Evolutionary conservation across 2,797 vertebrate genomes (phyloP).

Genomic region (Pagetopsis macropterus): DNA sequence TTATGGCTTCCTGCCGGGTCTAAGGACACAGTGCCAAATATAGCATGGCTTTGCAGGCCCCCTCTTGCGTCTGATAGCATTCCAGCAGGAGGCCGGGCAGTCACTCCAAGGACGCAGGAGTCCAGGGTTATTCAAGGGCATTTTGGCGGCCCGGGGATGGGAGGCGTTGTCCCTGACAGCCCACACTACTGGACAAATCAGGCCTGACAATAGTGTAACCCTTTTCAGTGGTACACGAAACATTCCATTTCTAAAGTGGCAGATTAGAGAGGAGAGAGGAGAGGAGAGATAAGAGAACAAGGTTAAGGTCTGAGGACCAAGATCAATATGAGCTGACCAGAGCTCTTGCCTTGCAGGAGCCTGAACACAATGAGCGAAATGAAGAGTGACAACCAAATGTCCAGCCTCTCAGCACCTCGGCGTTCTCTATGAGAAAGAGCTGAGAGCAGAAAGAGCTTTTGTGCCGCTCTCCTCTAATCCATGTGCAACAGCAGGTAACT

Average conservation of each 20-base stretch:
- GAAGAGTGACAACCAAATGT: slow-evolving; percentile 69
- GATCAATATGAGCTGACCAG: slow-evolving; percentile 67
- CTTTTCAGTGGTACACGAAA: slow-evolving; percentile 41
- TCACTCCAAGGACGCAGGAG: slow-evolving; percentile 67
- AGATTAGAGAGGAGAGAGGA: slow-evolving; percentile 18
- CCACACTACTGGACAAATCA: slow-evolving; percentile 69
- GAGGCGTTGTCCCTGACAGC: slow-evolving; percentile 52
- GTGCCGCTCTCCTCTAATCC: slow-evolving; percentile 46
- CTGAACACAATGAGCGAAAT: slow-evolving; percentile 69
- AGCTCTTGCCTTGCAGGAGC: slow-evolving; percentile 59
- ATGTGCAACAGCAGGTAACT: slow-evolving; percentile 44
- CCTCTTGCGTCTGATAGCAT: slow-evolving; percentile 56
- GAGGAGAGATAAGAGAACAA: slow-evolving; percentile 46
- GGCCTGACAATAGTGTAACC: slow-evolving; percentile 51
- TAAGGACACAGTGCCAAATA: slow-evolving; percentile 67
- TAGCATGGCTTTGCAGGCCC: slow-evolving; percentile 59
- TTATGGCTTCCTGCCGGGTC: slow-evolving; percentile 57
- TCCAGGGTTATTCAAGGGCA: slow-evolving; percentile 71
- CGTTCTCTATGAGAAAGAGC: slow-evolving; percentile 31
- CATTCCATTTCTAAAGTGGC: slow-evolving; percentile 36
- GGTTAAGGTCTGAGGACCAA: slow-evolving; percentile 61
- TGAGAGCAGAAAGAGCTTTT: slow-evolving; percentile 32
- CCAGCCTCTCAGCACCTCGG: slow-evolving; percentile 51
- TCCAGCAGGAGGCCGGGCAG: slow-evolving; percentile 60
- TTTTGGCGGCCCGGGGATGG: slow-evolving; percentile 48